phyloP scores from a whole-genome alignment of 2,888 invertebrate genomes.

The Drosophila formosana region DNA sequence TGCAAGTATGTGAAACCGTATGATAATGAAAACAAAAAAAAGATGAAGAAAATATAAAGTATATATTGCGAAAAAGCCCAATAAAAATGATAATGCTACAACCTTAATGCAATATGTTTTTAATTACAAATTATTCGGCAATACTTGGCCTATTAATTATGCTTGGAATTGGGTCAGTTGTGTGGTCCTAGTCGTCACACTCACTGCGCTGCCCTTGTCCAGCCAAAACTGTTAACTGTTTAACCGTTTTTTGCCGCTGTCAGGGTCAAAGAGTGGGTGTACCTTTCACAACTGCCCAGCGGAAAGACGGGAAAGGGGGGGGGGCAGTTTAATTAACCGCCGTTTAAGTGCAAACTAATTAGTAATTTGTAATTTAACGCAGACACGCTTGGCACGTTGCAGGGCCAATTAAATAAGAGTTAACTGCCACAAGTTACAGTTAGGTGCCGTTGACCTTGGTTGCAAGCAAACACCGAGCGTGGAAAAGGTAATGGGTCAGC shows the following conservation, averaged over 20 bases:
- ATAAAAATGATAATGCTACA: conserved; percentile 70
- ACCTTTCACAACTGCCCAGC: conserved; percentile 49
- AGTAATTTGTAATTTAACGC: conserved; percentile 64
- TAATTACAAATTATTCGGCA: not conserved
- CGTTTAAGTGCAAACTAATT: conserved; percentile 68
- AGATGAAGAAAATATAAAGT: conserved; percentile 39
- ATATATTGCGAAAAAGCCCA: conserved; percentile 55
- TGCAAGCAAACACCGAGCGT: conserved; percentile 5
- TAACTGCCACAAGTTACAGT: conserved; percentile 55
- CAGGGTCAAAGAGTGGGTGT: conserved; percentile 47
- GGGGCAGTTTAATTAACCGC: conserved; percentile 47
- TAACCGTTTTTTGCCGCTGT: conserved; percentile 7
- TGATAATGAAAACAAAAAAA: conserved; percentile 38
- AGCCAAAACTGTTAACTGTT: not conserved
- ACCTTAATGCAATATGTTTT: conserved; percentile 25
- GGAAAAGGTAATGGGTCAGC: conserved; percentile 67
- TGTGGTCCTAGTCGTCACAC: conserved; percentile 45
- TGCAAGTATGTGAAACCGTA: conserved; percentile 51
- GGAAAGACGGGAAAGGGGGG: not conserved
- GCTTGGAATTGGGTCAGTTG: conserved; percentile 37
- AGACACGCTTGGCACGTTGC: conserved; percentile 71
- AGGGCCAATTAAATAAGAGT: conserved; percentile 51
- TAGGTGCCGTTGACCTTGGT: conserved; percentile 76
- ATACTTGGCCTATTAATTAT: not conserved
- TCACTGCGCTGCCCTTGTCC: conserved; percentile 46